Percentiles rank a stretch among this genome's conserved stretches.
These are phyloP conservation scores for Dreissena rostriformis DNA, from an alignment of 1,140 invertebrate species.

Conservation along the genomic window DNA sequence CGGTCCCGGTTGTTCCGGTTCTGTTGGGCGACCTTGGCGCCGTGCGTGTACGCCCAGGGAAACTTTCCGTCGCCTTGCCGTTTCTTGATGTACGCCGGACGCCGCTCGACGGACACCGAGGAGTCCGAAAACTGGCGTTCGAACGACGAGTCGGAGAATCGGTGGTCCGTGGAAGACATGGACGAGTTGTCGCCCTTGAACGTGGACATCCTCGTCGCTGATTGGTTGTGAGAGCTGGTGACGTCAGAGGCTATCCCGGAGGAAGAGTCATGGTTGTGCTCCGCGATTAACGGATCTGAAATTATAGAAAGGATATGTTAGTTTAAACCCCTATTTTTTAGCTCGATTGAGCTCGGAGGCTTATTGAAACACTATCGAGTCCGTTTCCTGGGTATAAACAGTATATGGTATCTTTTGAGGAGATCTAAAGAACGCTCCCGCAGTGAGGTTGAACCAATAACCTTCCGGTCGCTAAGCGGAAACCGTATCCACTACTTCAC, in stretches of 20 bases:
- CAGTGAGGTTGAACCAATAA: too few relatives aligned
- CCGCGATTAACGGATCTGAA: constrained; percentile 73
- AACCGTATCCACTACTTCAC: too few relatives aligned
- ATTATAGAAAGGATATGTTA: constrained; percentile 22
- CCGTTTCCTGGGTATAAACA: too few relatives aligned
- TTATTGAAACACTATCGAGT: too few relatives aligned
- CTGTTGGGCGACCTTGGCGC: constrained; percentile 52
- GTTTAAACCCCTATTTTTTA: too few relatives aligned
- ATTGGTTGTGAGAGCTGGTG: constrained; percentile 67
- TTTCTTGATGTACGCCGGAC: constrained; percentile 37
- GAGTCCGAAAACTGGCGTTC: constrained; percentile 56
- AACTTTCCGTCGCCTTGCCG: constrained; percentile 55
- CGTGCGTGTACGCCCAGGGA: constrained; percentile 55
- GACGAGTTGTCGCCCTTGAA: constrained; percentile 70
- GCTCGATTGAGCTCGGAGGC: too few relatives aligned
- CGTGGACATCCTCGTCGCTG: constrained; percentile 68
- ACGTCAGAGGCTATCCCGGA: constrained; percentile 80
- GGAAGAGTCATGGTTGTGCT: constrained; percentile 78
- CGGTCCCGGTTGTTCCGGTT: constrained; percentile 45
- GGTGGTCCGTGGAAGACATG: constrained; percentile 49
- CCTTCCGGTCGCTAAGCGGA: too few relatives aligned
- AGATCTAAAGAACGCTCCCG: too few relatives aligned
- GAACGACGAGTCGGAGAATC: constrained; percentile 53
- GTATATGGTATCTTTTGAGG: too few relatives aligned
- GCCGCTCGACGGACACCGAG: constrained; percentile 42